Percentiles rank a stretch among this genome's conserved stretches.
Conservation (phyloP, 2,888 invertebrate genomes). For the Apoderus coryli region DNA sequence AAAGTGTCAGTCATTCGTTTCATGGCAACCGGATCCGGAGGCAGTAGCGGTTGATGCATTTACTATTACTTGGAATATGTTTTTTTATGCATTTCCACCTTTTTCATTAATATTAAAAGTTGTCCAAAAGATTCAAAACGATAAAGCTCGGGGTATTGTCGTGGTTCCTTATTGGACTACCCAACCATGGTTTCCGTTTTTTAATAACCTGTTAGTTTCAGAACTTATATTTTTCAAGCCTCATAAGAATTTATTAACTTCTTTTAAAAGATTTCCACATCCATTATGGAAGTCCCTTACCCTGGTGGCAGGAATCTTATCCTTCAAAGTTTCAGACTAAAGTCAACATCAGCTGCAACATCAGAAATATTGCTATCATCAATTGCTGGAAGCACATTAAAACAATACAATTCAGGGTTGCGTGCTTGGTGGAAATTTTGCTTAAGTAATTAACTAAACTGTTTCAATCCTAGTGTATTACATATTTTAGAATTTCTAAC, state of each 20-base stretch:
- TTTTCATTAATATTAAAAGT: slow-evolving; percentile 6
- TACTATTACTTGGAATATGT: slow-evolving; percentile 7
- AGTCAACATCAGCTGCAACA: slow-evolving; percentile 7
- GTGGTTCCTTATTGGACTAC: slow-evolving; percentile 1
- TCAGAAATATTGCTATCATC: slow-evolving; percentile 11
- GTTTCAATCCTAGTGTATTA: slow-evolving; percentile 7
- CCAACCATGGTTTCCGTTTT: slow-evolving; percentile 1
- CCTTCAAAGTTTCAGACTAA: slow-evolving; percentile 10
- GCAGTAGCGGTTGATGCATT: slow-evolving; percentile 9
- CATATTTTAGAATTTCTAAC: slow-evolving; percentile 10
- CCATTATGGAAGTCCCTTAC: slow-evolving; percentile 11
- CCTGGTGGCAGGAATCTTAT: slow-evolving; percentile 15
- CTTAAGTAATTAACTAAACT: not conserved
- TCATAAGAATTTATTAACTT: not conserved
- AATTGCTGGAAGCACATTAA: slow-evolving; percentile 9
- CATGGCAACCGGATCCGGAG: slow-evolving; percentile 10
- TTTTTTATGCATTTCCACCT: slow-evolving; percentile 11
- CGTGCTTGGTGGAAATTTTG: slow-evolving; percentile 11
- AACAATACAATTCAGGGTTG: slow-evolving; percentile 12
- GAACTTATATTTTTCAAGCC: not conserved
- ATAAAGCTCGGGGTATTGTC: slow-evolving; percentile 1
- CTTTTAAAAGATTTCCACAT: slow-evolving; percentile 2
- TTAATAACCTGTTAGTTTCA: not conserved
- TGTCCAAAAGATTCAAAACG: slow-evolving; percentile 1
- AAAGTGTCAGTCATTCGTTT: slow-evolving; percentile 8